Conservation (phyloP, 2,797 vertebrate species). For the Linurgus olivaceus region DNA sequence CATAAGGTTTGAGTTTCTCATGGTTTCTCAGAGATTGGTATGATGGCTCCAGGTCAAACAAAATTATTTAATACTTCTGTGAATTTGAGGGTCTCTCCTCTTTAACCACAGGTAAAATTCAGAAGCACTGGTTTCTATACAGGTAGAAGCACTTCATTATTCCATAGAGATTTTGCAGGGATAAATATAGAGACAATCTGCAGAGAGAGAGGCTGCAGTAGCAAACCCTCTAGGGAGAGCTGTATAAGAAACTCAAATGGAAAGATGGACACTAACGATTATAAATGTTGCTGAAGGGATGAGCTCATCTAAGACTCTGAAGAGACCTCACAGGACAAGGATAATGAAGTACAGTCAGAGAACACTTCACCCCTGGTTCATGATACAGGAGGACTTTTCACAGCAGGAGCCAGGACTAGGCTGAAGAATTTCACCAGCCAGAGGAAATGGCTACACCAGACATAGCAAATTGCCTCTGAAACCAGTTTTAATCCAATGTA, state of each 20-base stretch:
- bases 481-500: background rate
- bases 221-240: background rate
- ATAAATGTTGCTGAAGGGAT: background rate
- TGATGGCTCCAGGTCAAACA: background rate
- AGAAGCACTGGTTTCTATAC: background rate
- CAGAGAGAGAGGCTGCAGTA: background rate
- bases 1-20: background rate
- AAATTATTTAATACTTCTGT: background rate
- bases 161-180: background rate
- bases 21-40: background rate
- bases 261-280: background rate
- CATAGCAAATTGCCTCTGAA: background rate
- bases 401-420: background rate
- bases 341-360: background rate
- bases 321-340: background rate
- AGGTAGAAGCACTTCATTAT: background rate
- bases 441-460: background rate
- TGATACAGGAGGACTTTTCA: background rate
- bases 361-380: background rate
- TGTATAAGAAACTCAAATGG: background rate
- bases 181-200: background rate
- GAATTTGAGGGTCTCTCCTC: background rate
- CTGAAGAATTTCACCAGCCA: background rate
- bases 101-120: background rate
- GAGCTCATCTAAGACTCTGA: background rate